These are phyloP conservation scores for Fistularia tabacaria DNA, from an alignment of 2,797 vertebrate genomes.

Conservation along the genomic window DNA sequence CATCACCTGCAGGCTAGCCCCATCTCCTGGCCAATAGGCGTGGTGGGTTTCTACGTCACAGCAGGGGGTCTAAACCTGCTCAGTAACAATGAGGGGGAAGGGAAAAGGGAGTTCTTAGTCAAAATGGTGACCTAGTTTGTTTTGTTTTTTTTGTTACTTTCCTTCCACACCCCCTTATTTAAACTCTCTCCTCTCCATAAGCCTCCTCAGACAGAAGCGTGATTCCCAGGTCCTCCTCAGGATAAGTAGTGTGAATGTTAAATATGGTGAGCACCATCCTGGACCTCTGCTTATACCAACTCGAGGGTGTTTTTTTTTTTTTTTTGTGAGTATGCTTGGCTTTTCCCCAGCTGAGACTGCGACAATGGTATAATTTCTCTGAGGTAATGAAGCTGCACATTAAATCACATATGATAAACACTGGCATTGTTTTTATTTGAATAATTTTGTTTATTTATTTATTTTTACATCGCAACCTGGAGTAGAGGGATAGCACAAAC, in stretches of 20 bases:
- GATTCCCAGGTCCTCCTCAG: constrained; percentile 28
- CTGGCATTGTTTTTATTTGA: no score
- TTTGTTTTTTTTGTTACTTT: constrained; percentile 16
- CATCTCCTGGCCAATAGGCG: constrained; percentile 57
- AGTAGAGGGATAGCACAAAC: no score
- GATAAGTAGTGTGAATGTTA: constrained; percentile 26
- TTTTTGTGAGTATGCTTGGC: no score
- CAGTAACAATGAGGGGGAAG: constrained; percentile 59
- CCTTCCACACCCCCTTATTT: constrained; percentile 25
- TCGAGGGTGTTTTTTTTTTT: not conserved
- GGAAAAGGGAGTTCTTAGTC: constrained; percentile 53
- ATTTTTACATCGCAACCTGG: no score
- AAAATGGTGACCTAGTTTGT: constrained; percentile 71
- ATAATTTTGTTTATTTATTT: no score
- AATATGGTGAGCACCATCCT: constrained; percentile 34
- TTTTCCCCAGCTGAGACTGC: no score
- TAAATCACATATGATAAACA: no score
- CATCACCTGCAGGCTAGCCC: constrained; percentile 41
- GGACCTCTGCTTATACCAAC: constrained; percentile 17
- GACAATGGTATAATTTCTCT: no score
- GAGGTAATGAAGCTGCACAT: no score
- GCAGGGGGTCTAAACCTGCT: constrained; percentile 65
- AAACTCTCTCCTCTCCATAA: constrained; percentile 35
- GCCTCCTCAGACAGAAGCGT: constrained; percentile 34
- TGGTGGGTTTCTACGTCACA: constrained; percentile 34